Conservation (phyloP, 2,888 invertebrate genomes). For the Cryptus viduatorius region DNA sequence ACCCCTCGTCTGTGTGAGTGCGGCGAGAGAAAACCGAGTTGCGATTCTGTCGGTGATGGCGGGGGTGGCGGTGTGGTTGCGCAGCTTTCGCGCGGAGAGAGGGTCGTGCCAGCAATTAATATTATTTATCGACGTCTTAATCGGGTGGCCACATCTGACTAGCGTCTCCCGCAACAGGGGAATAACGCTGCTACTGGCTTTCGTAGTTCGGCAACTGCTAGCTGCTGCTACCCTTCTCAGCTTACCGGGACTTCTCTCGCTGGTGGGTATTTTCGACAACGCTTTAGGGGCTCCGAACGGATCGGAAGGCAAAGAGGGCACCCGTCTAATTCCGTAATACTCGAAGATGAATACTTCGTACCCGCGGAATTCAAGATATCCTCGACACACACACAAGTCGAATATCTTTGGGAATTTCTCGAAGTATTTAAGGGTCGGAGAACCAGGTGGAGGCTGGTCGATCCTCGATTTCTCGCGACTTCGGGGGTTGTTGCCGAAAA, state of each 20-base stretch:
- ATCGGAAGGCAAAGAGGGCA: constrained; percentile 38
- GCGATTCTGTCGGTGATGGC: constrained; percentile 58
- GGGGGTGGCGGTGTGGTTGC: constrained; percentile 68
- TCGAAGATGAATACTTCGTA: constrained; percentile 1
- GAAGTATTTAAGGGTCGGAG: constrained; percentile 29
- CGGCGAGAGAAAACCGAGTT: constrained; percentile 51
- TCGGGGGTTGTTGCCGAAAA: constrained; percentile 36
- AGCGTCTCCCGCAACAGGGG: constrained; percentile 66
- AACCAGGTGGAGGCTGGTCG: constrained; percentile 6
- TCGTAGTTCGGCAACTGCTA: constrained; percentile 58
- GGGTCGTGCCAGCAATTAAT: constrained; percentile 82
- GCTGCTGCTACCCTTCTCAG: constrained; percentile 56
- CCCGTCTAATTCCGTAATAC: constrained; percentile 40
- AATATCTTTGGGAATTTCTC: constrained; percentile 34
- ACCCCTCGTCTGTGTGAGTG: constrained; percentile 58
- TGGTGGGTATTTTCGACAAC: constrained; percentile 35
- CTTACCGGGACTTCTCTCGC: constrained; percentile 45
- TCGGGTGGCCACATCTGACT: constrained; percentile 82
- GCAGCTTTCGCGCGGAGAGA: constrained; percentile 70
- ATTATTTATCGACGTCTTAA: constrained; percentile 85
- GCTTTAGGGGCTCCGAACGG: constrained; percentile 35
- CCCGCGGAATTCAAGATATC: constrained; percentile 23
- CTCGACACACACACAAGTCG: not conserved
- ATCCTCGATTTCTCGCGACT: constrained; percentile 58
- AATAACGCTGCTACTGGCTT: constrained; percentile 16